Conservation (phyloP, 2,113 vertebrate genomes). For the Dromaius novaehollandiae region DNA sequence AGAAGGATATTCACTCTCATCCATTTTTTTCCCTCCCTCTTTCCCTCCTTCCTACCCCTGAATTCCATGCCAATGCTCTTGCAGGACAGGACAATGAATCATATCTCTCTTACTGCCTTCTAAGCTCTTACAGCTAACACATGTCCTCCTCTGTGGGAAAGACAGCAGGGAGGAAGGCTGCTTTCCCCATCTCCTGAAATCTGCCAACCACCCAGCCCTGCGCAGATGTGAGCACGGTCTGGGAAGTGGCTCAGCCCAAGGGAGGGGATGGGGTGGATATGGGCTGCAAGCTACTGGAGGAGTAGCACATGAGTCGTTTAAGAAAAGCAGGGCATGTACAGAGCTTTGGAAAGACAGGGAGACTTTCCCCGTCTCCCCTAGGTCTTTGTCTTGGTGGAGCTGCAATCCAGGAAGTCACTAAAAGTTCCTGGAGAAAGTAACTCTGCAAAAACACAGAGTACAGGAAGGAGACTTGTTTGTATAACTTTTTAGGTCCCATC, state of each 20-base stretch:
- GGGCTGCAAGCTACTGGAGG: background rate
- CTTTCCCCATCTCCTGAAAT: background rate
- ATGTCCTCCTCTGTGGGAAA: background rate
- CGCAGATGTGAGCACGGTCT: background rate
- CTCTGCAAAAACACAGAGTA: background rate
- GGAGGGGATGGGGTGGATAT: background rate
- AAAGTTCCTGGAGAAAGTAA: background rate
- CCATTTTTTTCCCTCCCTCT: background rate
- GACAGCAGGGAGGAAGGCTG: background rate
- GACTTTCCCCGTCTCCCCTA: background rate
- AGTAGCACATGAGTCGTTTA: background rate
- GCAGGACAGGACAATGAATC: background rate
- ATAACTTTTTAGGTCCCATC: background rate
- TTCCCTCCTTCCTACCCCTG: accelerated
- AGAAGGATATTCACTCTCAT: accelerated
- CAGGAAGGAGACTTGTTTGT: background rate
- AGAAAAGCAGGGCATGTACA: background rate
- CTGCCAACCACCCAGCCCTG: too few species aligned
- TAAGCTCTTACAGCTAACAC: background rate
- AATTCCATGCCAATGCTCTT: background rate
- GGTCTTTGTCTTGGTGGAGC: background rate
- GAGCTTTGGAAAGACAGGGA: background rate
- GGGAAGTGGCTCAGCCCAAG: background rate
- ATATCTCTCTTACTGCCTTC: background rate
- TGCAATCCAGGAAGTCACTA: background rate